Percentiles rank a stretch among this genome's conserved stretches.
These are phyloP conservation scores for Centropus bengalensis DNA, from an alignment of 2,113 vertebrate species.

Conservation along the genomic window DNA sequence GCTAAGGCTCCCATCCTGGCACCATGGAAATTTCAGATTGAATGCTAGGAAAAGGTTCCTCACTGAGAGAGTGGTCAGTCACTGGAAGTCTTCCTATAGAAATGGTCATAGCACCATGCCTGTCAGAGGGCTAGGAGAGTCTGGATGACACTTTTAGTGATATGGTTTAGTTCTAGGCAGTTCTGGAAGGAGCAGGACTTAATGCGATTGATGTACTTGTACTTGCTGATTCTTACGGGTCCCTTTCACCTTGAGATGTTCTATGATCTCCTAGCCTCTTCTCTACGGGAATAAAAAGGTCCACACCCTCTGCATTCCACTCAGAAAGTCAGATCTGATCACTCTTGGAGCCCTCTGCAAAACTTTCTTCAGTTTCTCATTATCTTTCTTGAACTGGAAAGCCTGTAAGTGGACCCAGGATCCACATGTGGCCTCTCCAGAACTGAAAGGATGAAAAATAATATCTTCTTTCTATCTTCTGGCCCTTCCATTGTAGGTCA, in stretches of 20 bases:
- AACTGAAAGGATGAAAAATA: neutral
- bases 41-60: neutral
- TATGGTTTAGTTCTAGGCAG: neutral
- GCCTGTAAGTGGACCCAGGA: neutral
- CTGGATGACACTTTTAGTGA: neutral
- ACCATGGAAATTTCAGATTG: neutral
- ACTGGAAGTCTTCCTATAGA: neutral
- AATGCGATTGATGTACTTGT: neutral
- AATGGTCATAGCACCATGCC: neutral
- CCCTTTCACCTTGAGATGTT: neutral
- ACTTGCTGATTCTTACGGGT: neutral
- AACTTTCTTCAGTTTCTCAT: neutral
- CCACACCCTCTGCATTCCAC: neutral
- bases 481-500: neutral
- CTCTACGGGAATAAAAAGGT: neutral
- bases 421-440: neutral
- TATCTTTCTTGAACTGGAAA: neutral
- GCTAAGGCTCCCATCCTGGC: neutral
- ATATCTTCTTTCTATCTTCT: neutral
- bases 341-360: neutral
- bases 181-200: neutral
- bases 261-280: neutral
- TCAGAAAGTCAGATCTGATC: neutral
- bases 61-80: neutral
- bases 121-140: neutral